Base-by-base conservation (phyloP, 2,113 vertebrate species). In the Corythornis vintsioides region DNA sequence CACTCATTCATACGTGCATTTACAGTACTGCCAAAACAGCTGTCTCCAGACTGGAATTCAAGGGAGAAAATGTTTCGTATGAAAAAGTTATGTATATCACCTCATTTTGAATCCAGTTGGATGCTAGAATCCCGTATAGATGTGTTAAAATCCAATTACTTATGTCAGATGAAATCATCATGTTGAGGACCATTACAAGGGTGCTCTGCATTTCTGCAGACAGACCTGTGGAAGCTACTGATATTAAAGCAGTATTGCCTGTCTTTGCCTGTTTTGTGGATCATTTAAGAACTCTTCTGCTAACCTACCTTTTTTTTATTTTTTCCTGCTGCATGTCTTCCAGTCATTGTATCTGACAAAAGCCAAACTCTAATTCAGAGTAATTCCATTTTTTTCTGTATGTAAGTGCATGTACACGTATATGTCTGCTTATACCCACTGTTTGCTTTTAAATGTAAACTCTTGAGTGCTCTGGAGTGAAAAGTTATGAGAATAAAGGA, bases 401-500 rank as follows among this genome's bases (percentile, higher is more conserved):
- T 43, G 13, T 64, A 6, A 45, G 25, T 92, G 25, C 35, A 26
- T 67, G 61, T 22, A 29, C 31, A 70, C 4, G 13, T 45, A 19
- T 10, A 43, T 22, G 47, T 66, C 45, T 92, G 71, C 38, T 82
- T 13, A 33, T 53, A 79, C 35, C 29, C 45, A 86, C 47, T 63
- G 31, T n/a, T 50, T 90, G 8, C 35, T 93, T 81, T 59, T 86
- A 92, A 84, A 93, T 75, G 35, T 35, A 71, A 90, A 71, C 29
- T 79, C 29, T 69, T 2, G 2, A 72, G 29, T 61, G n/a, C 61
- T 82, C 45, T 92, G 55, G 38, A 92, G 17, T 63, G 65, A 70
- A 74, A 83, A 73, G 43, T 73, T 85, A 38, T 8, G 33, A 66
- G 43, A 92, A 88, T 92, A 94, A 96, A 95, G 48, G 10, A 40